Evolutionary conservation across 2,113 vertebrate species (phyloP).

Genomic region (Centropus unirufus): DNA sequence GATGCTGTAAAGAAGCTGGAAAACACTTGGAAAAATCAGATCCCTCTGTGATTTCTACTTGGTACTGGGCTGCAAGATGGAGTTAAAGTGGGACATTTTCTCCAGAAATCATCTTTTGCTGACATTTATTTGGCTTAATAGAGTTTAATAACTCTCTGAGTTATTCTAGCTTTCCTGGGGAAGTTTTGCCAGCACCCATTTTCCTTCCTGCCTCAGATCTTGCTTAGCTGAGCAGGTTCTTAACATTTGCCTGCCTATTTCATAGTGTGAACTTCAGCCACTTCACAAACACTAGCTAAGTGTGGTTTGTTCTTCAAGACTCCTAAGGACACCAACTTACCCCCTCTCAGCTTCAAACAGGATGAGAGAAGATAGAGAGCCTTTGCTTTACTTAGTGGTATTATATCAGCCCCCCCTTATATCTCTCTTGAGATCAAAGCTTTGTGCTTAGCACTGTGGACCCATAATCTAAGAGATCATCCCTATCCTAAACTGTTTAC

Average conservation of each 20-base stretch:
- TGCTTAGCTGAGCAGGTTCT: constrained; percentile 14
- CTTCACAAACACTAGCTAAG: not conserved
- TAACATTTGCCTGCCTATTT: not conserved
- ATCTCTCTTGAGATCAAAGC: not conserved
- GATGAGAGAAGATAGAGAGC: not conserved
- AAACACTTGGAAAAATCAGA: constrained; percentile 10
- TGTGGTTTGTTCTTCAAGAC: not conserved
- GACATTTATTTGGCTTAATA: constrained; percentile 4
- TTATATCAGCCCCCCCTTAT: not conserved
- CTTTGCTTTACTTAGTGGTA: not conserved
- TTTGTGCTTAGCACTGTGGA: not conserved
- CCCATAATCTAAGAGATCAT: accelerated
- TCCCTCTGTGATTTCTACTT: not conserved
- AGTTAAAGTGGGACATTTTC: not conserved
- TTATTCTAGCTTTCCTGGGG: not conserved
- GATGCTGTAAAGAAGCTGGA: not conserved
- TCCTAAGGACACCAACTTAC: not conserved
- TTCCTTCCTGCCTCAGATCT: not conserved
- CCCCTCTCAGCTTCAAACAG: not conserved
- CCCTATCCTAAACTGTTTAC: not conserved
- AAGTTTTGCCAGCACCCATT: not conserved
- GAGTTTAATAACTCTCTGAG: constrained; percentile 25
- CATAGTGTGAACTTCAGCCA: constrained; percentile 10
- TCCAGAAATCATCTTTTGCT: constrained; percentile 21
- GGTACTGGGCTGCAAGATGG: not conserved